Evolutionary conservation across 2,888 invertebrate genomes (phyloP).

Genomic region (Dromius quadrimaculatus): DNA sequence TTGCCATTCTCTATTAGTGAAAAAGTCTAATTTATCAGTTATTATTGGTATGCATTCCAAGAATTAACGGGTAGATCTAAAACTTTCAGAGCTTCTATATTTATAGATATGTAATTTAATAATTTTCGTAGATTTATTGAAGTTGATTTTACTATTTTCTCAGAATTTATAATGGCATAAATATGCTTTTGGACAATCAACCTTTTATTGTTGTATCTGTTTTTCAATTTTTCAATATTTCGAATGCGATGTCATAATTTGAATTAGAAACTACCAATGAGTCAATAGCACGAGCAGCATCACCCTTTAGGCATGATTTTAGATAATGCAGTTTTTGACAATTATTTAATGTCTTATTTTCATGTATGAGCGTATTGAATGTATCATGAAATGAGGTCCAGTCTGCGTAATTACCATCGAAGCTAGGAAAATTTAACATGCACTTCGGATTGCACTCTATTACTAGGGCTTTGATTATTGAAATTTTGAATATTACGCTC

Average conservation of each 20-base stretch:
- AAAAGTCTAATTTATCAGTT: slow-evolving; percentile 29
- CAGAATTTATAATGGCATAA: neutral
- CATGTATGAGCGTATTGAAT: slow-evolving; percentile 1
- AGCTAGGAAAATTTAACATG: slow-evolving; percentile 21
- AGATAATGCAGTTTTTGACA: slow-evolving; percentile 36
- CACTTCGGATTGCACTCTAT: too few relatives aligned
- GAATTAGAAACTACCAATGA: neutral
- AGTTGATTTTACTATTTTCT: slow-evolving; percentile 23
- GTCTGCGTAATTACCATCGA: slow-evolving; percentile 13
- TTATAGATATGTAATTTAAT: neutral
- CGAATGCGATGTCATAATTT: slow-evolving; percentile 24
- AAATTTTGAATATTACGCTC: too few relatives aligned
- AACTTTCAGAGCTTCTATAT: slow-evolving; percentile 25
- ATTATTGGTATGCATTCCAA: slow-evolving; percentile 37
- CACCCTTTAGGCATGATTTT: slow-evolving; percentile 31
- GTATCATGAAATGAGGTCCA: neutral
- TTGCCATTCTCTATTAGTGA: neutral
- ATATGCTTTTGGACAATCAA: slow-evolving; percentile 37
- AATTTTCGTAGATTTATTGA: neutral
- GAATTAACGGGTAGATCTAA: neutral
- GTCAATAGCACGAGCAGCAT: slow-evolving; percentile 22
- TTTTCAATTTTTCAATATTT: slow-evolving; percentile 15
- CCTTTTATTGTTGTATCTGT: slow-evolving; percentile 32
- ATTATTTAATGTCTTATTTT: neutral
- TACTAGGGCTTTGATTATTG: too few relatives aligned